Evolutionary conservation across 2,888 invertebrate species (phyloP).

Genomic region (Acanthosepion esculentum): DNA sequence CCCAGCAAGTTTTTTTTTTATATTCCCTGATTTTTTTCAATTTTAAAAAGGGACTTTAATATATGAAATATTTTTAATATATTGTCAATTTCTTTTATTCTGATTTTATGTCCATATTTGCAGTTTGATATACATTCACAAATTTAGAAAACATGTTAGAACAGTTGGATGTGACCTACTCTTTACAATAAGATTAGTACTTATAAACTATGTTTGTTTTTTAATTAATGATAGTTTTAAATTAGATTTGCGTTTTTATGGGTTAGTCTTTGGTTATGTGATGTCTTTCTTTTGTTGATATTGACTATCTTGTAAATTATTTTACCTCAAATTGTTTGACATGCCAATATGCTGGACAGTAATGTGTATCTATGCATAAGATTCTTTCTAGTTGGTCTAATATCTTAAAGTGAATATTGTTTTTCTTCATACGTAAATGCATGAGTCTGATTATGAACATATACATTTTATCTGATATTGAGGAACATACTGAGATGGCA

Average conservation of each 20-base stretch:
- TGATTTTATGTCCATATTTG: not conserved
- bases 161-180: not conserved
- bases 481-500: too few relatives aligned
- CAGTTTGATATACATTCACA: not conserved
- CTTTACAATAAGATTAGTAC: not conserved
- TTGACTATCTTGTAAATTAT: too few relatives aligned
- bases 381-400: not conserved
- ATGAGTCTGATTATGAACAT: too few relatives aligned
- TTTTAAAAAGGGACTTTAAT: too few relatives aligned
- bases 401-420: not conserved
- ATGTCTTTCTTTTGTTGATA: not conserved
- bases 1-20: too few relatives aligned
- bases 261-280: rapidly evolving
- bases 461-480: too few relatives aligned
- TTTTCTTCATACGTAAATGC: not conserved
- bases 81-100: too few relatives aligned
- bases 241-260: not conserved
- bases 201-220: not conserved
- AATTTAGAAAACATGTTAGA: not conserved
- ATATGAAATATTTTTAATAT: too few relatives aligned
- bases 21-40: too few relatives aligned
- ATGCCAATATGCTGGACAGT: too few relatives aligned
- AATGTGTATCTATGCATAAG: not conserved
- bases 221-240: not conserved
- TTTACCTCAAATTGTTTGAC: too few relatives aligned